These are phyloP conservation scores for Lepeophtheirus nordmannii DNA, from an alignment of 2,888 invertebrate genomes.

Conservation along the genomic window DNA sequence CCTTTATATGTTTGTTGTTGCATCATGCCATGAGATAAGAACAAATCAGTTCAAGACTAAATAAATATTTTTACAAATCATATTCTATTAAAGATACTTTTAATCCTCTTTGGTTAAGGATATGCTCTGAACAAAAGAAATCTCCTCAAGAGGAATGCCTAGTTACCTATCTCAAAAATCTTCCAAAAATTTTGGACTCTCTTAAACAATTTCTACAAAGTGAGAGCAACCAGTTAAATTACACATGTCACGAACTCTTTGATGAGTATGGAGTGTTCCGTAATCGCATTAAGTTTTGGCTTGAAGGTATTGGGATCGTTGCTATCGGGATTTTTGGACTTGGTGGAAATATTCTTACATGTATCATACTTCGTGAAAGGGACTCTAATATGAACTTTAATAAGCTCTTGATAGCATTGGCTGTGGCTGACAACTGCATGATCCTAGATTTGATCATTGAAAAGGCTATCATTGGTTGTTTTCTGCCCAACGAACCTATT, in stretches of 20 bases:
- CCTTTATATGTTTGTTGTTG: too few species aligned
- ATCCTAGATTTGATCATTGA: slow-evolving; percentile 13
- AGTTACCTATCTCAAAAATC: not conserved
- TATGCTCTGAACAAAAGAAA: too few species aligned
- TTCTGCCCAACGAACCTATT: slow-evolving; percentile 5
- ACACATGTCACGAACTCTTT: slow-evolving; percentile 1
- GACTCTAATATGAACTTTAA: slow-evolving; percentile 11
- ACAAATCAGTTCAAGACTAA: too few species aligned
- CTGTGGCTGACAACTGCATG: slow-evolving; percentile 1
- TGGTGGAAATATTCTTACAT: slow-evolving; percentile 9
- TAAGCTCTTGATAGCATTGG: slow-evolving; percentile 3
- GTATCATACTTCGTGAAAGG: slow-evolving; percentile 6
- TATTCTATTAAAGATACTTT: too few species aligned
- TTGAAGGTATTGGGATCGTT: slow-evolving; percentile 14
- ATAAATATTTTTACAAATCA: too few species aligned
- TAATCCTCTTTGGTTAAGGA: too few species aligned
- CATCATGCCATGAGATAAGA: too few species aligned
- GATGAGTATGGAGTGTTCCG: slow-evolving; percentile 11
- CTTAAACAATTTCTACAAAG: not conserved
- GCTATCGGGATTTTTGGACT: slow-evolving; percentile 10
- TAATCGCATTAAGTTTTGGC: not conserved
- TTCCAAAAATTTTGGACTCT: not conserved
- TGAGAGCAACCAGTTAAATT: not conserved
- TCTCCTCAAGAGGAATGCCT: not conserved
- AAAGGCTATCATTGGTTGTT: slow-evolving; percentile 4